Base-by-base conservation (phyloP, 2,113 vertebrate species). In the Anolis sagrei region DNA sequence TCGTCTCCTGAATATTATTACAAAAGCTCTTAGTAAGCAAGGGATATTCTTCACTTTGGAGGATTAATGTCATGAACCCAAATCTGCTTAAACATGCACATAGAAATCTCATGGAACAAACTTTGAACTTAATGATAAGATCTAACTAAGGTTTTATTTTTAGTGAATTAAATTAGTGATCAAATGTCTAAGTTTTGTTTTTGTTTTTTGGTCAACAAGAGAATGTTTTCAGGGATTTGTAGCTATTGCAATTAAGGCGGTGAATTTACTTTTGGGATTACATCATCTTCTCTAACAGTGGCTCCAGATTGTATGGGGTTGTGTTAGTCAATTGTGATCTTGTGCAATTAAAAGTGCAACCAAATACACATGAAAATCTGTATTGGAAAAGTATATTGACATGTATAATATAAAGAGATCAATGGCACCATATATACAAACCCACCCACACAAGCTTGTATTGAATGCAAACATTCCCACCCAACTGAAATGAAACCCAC, bases 11-110 rank as follows among this genome's bases (percentile, higher is more conserved):
- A 82, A 11, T 88, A 94, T 93, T 93, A 94, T 94, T 95, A 94
- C 95, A 94, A 90, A 93, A 86, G 39, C 76, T 93, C 81, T 87
- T 92, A 85, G 92, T 90, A 91, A 90, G 90, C 87, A 93, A 93
- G 76, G 51, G 84, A 88, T 86, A 73, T 85, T 89, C 80, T 90
- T 68, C 79, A 0, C 82, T 89, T 93, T 85, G 27, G 36, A 89
- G n/a, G 75, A 91, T 89, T 77, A n/a, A 68, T 91, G 92, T 87
- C 64, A 1, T 49, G 13, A 29, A 8, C 34, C 77, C 54, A 36
- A 68, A 76, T 82, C 84, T 4, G 48, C 84, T 82, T 25, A 84
- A 64, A 32, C 11, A 80, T 44, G 5, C 11, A 84, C 11, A n/a
- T 82, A 68, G 91, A 89, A 87, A 87, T 86, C 29, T 85, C 3